Evolutionary conservation across 2,888 invertebrate species (phyloP), one percentile per base, ranked within the genome.

Genomic region (Acrobasis repandana): DNA sequence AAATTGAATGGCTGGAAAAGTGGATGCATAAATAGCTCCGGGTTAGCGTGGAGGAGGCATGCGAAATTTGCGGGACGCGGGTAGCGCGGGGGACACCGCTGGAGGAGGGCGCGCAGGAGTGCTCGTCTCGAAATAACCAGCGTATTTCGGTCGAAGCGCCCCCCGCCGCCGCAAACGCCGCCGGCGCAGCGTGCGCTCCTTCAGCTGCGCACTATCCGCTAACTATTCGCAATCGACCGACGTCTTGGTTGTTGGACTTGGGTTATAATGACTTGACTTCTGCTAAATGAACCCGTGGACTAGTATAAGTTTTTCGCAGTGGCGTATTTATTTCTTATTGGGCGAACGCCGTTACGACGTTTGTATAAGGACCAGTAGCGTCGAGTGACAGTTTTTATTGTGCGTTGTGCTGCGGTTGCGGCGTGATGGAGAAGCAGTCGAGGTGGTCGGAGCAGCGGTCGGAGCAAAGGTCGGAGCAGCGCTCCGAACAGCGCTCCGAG

Each of bases 151-250:
- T 87, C 87, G 83, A 75, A 73, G 79, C 82, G 78, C 79, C 80
- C 82, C 82, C 82, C 82, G 74, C 79, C 67, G 67, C 70, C 71
- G 71, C 67, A 70, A 65, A 62, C 69, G 73, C 79, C 82, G 82
- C 80, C 75, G 78, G 82, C 86, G 78, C 82, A 80, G 75, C 77
- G 79, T 76, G 74, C 80, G 72, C 70, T 71, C 65, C 75, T 67
- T 70, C 69, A 67, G 74, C 80, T 69, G 79, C 81, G 92, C 95
- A 96, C 95, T 95, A 95, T 95, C 95, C 96, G 95, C 95, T 95
- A 95, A 95, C 95, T 95, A 96, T 95, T 96, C 95, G 96, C 95
- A 96, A 96, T 96, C 96, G 96, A 96, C 96, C 96, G 96, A 96
- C 96, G 96, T 96, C 96, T 96, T 96, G 96, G 95, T 94, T 91